Percentiles rank a stretch among this genome's conserved stretches.
Evolutionary conservation across 2,113 vertebrate genomes (phyloP).

Genomic region (Brachypodius melanocephalos): DNA sequence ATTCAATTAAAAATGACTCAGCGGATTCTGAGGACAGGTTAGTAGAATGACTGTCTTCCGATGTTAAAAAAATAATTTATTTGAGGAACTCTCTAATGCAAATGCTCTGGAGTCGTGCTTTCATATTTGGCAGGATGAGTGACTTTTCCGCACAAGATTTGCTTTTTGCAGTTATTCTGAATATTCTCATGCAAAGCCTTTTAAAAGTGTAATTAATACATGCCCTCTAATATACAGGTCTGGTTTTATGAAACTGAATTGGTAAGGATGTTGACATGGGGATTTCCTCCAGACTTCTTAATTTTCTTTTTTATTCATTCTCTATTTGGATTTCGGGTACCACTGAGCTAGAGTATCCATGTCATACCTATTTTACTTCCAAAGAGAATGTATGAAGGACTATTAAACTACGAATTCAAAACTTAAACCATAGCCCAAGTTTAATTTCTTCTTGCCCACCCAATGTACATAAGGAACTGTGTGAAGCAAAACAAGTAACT

Average conservation of each 20-base stretch:
- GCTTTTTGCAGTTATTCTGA: not conserved
- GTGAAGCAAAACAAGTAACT: not conserved
- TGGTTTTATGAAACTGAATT: not conserved
- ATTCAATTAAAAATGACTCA: constrained; percentile 17
- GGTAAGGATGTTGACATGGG: not conserved
- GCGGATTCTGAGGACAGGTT: not conserved
- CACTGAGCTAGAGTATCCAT: not conserved
- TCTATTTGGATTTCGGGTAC: not conserved
- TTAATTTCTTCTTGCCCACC: not conserved
- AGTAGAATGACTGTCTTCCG: not conserved
- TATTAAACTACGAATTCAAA: not conserved
- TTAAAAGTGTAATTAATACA: not conserved
- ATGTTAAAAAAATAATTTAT: not conserved
- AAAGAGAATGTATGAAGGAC: not conserved
- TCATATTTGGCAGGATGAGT: not conserved
- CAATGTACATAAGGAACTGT: not conserved
- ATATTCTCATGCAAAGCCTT: not conserved
- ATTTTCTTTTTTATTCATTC: not conserved
- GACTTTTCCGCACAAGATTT: not conserved
- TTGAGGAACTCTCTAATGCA: not conserved
- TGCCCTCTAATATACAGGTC: not conserved
- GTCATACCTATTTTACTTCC: not conserved
- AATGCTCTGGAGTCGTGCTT: not conserved
- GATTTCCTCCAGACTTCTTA: not conserved
- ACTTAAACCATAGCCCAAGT: not conserved